Evolutionary conservation across 1,140 invertebrate species (phyloP).

Genomic region (Nasonia giraulti): DNA sequence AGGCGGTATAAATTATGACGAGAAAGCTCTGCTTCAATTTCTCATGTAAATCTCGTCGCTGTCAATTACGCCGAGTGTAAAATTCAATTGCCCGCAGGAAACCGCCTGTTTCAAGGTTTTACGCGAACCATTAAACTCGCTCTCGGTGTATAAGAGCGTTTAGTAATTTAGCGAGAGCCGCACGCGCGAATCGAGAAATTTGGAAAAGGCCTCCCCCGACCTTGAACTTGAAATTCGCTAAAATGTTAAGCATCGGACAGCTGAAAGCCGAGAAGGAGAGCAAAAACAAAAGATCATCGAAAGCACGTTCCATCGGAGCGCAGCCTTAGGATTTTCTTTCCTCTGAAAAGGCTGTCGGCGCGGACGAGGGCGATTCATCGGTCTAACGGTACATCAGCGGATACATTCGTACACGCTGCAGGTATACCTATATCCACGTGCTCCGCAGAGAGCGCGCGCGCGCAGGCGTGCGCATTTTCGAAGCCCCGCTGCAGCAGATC

Average conservation of each 20-base stretch:
- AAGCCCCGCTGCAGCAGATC: background rate
- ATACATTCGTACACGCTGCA: no score
- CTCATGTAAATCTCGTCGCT: background rate
- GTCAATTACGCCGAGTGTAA: background rate
- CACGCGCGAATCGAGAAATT: no score
- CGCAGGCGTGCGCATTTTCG: background rate
- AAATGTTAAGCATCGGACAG: no score
- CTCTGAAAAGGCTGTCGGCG: no score
- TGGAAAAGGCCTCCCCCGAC: no score
- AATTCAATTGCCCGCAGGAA: background rate
- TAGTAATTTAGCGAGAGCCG: background rate
- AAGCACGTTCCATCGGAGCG: no score
- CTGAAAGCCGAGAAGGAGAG: no score
- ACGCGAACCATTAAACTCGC: background rate
- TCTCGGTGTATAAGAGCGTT: background rate
- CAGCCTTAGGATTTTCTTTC: no score
- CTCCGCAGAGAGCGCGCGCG: background rate
- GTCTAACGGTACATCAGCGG: no score
- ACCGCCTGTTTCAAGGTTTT: background rate
- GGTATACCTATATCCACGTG: background rate
- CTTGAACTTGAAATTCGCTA: background rate
- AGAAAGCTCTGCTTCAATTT: background rate
- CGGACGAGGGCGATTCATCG: no score
- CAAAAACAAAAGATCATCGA: no score
- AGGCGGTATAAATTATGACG: background rate